These are phyloP conservation scores for Xestia c-nigrum DNA, from an alignment of 2,888 invertebrate genomes.

Conservation along the genomic window DNA sequence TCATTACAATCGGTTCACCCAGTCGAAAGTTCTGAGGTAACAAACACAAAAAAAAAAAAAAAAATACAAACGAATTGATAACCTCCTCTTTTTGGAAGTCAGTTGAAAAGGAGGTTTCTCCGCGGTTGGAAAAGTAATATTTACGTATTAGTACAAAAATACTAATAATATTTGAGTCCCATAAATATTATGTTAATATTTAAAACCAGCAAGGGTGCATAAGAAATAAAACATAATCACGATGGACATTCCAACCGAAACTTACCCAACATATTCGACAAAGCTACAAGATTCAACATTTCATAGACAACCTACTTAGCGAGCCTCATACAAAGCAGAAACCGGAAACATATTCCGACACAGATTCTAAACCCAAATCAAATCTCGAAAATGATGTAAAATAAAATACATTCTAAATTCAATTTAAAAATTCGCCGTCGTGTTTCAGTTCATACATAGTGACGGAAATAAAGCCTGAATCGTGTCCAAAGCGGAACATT, in stretches of 20 bases:
- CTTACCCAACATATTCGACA: background rate
- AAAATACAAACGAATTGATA: too few relatives aligned
- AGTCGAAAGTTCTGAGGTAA: too few relatives aligned
- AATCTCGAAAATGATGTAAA: slow-evolving; percentile 48
- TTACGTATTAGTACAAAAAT: background rate
- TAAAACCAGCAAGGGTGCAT: background rate
- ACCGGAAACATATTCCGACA: slow-evolving; percentile 1
- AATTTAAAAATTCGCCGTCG: slow-evolving; percentile 69
- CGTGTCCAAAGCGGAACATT: slow-evolving; percentile 69
- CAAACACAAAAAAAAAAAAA: too few relatives aligned
- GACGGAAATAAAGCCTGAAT: slow-evolving; percentile 75
- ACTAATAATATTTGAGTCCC: background rate
- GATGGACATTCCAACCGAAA: background rate
- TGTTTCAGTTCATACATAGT: slow-evolving; percentile 68
- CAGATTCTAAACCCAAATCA: slow-evolving; percentile 37
- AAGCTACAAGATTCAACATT: slow-evolving; percentile 8
- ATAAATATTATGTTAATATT: background rate
- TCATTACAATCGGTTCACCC: too few relatives aligned
- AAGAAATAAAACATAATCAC: background rate
- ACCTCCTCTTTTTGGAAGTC: too few relatives aligned
- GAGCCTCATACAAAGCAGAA: background rate
- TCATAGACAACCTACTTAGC: background rate
- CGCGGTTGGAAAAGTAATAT: background rate
- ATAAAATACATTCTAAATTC: slow-evolving; percentile 61
- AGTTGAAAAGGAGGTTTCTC: too few relatives aligned